phyloP scores from a whole-genome alignment of 2,797 vertebrate genomes.

The Tachyglossus aculeatus region DNA sequence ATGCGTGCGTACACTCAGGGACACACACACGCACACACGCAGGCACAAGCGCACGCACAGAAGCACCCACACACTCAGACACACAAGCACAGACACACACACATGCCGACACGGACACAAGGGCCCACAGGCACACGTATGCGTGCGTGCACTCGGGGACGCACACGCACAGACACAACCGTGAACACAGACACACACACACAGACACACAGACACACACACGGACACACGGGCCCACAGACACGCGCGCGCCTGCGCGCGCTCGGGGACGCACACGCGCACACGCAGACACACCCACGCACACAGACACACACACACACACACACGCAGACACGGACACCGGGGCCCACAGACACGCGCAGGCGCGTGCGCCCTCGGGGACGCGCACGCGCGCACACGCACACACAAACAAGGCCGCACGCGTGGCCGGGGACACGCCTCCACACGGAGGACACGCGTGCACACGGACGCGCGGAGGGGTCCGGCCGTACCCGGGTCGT shows the following conservation, averaged over 20 bases:
- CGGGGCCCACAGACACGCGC: too few relatives aligned
- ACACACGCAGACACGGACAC: too few relatives aligned
- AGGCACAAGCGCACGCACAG: neutral
- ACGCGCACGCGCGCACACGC: neutral
- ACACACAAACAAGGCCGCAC: neutral
- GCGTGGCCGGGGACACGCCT: neutral
- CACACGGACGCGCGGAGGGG: neutral
- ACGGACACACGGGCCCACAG: too few relatives aligned
- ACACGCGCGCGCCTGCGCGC: too few relatives aligned
- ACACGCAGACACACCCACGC: too few relatives aligned
- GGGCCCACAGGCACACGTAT: neutral
- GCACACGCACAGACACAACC: neutral
- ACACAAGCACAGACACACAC: neutral
- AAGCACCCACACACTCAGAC: neutral
- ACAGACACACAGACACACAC: neutral
- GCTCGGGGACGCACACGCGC: too few relatives aligned
- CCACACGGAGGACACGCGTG: neutral
- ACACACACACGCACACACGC: neutral
- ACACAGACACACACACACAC: too few relatives aligned
- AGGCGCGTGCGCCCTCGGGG: neutral
- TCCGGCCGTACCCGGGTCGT: conserved; percentile 86
- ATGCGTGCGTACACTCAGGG: neutral
- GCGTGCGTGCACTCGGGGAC: neutral
- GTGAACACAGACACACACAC: neutral
- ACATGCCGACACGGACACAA: neutral